Base-by-base conservation (phyloP, 2,797 vertebrate species). In the Rhinella marina region DNA sequence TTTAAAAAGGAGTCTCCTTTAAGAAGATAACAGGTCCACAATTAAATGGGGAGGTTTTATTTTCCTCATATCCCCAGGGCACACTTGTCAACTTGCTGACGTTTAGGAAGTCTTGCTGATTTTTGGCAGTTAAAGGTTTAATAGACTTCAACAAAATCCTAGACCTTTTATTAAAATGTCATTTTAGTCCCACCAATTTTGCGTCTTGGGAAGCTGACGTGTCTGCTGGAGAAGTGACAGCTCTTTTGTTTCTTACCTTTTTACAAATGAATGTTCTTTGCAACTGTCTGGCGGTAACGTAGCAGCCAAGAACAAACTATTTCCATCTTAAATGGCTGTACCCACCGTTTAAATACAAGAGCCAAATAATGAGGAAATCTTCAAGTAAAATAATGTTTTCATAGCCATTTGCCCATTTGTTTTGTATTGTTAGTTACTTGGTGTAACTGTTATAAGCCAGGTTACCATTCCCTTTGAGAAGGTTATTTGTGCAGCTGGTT, bases 101-200 rank as follows among this genome's bases (percentile, higher is more conserved):
- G 59, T 79, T 68, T 79, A 68, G 84, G 73, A 68, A 66, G 61
- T 64, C 75, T 66, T 41, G 73, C 41, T 27, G 72, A 52, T 68
- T 81, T 81, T 64, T 76, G 54, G 80, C n/a, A 76, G 54, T 73
- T 64, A 82, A 56, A 75, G 70, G 70, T 87, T 82, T 87, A 82
- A 82, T 82, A 81, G 66, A 73, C 54, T 81, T 87, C 64, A 75
- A 62, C 32, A 54, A 27, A 87, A 87, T 76, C 52, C 70, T 52
- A 82, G 79, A 82, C 66, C 66, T 82, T 41, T 87, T 87, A 75
- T 82, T 87, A 62, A 82, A 82, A 87, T 87, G 86, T 75, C 86
- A 82, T 87, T 82, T 87, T 76, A 19, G 79, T 81, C 52, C 32
- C 52, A 81, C 79, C 66, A 81, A 48, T 70, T 80, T 81, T 86